Conservation (phyloP, 2,797 vertebrate species). For the Sebastes reedi region DNA sequence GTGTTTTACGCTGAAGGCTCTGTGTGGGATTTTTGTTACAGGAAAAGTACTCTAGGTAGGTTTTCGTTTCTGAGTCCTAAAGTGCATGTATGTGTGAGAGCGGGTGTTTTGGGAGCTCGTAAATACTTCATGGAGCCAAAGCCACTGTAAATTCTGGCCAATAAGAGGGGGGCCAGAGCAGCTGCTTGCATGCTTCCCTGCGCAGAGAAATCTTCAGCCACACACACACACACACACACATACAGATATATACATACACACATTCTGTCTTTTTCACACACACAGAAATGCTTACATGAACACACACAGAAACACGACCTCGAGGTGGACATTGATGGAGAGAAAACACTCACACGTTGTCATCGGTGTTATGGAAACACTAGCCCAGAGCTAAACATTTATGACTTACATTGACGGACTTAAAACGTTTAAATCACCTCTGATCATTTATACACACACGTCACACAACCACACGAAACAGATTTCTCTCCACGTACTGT, state of each 20-base stretch:
- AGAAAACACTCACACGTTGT: conserved; percentile 53
- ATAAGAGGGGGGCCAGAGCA: conserved; percentile 76
- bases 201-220: conserved; percentile 49
- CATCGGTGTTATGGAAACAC: conserved; percentile 63
- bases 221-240: background rate
- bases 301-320: conserved; percentile 26
- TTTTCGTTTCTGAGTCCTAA: conserved; percentile 65
- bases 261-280: conserved; percentile 6
- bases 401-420: conserved; percentile 37
- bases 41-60: conserved; percentile 60
- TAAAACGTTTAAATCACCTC: conserved; percentile 36
- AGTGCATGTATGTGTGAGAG: conserved; percentile 73
- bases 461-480: conserved; percentile 31
- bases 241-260: background rate
- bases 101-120: conserved; percentile 79
- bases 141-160: conserved; percentile 84
- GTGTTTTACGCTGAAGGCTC: conserved; percentile 31
- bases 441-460: conserved; percentile 42
- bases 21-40: conserved; percentile 59
- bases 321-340: conserved; percentile 44
- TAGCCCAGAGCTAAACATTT: conserved; percentile 59
- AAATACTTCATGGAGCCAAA: conserved; percentile 85
- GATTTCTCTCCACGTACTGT: background rate
- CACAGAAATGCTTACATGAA: conserved; percentile 46
- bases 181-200: conserved; percentile 72